A percentile compares a stretch with the other conserved stretches of the same genome.
phyloP scores from a whole-genome alignment of 2,113 vertebrate species.

The Thomomys bottae region DNA sequence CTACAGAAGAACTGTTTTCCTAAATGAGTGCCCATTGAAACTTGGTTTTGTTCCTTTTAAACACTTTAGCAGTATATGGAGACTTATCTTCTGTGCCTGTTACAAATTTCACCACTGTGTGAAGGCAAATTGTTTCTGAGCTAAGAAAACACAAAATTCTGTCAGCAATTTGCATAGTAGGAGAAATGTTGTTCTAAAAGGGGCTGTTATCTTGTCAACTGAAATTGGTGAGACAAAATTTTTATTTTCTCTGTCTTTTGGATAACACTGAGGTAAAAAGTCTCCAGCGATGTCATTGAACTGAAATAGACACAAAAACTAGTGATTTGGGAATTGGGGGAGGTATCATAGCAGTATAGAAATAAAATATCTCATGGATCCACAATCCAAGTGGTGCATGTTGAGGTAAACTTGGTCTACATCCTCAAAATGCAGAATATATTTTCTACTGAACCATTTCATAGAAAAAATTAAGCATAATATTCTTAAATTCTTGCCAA shows the following conservation, averaged over 20 bases:
- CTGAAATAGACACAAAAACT: slow-evolving; percentile 19
- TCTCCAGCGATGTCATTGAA: background rate
- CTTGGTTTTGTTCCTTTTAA: background rate
- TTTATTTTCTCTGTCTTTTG: slow-evolving; percentile 11
- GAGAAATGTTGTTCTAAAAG: slow-evolving; percentile 36
- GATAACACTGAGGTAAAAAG: background rate
- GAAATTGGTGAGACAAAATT: background rate
- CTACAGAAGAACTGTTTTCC: background rate
- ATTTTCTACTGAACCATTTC: too few species aligned
- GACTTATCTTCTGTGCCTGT: background rate
- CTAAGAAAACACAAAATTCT: slow-evolving; percentile 44
- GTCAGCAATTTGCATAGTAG: background rate
- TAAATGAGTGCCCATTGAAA: background rate
- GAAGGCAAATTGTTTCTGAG: slow-evolving; percentile 51
- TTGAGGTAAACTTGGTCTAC: background rate
- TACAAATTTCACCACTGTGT: slow-evolving; percentile 17
- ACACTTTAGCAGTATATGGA: slow-evolving; percentile 23
- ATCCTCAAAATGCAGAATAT: background rate
- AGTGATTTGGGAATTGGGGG: background rate
- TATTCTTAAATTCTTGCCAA: background rate
- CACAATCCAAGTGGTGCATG: background rate
- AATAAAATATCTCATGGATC: background rate
- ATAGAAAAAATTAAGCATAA: background rate
- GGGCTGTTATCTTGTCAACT: background rate
- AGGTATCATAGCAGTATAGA: background rate